Evolutionary conservation across 2,797 vertebrate genomes (phyloP).

Genomic region (Anguilla marmorata): DNA sequence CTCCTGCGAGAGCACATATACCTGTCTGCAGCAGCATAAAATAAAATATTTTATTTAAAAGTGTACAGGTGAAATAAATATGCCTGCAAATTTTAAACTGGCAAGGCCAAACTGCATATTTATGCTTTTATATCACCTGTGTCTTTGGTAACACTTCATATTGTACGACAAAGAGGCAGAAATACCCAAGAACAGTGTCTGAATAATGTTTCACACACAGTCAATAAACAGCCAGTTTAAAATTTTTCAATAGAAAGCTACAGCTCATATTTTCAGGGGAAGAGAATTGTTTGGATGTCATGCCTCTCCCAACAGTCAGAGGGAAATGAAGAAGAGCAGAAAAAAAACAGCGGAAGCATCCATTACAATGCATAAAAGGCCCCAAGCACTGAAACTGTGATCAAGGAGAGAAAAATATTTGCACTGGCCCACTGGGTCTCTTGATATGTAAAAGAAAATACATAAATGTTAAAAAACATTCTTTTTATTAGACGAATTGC

Average conservation of each 20-base stretch:
- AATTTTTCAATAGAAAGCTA: conserved; percentile 64
- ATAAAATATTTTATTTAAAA: too few relatives aligned
- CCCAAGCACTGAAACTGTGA: conserved; percentile 71
- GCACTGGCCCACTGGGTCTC: conserved; percentile 85
- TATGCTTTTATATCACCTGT: not conserved
- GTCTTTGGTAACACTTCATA: not conserved
- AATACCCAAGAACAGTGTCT: not conserved
- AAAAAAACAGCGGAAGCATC: conserved; percentile 69
- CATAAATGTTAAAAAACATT: conserved; percentile 83
- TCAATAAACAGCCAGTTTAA: conserved; percentile 69
- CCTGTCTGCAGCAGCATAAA: too few relatives aligned
- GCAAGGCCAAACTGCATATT: not conserved
- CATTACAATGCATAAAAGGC: conserved; percentile 75
- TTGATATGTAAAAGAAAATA: conserved; percentile 63
- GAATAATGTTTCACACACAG: conserved; percentile 61
- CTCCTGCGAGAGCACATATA: too few relatives aligned
- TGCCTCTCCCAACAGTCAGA: conserved; percentile 44
- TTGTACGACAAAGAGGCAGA: not conserved
- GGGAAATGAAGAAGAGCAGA: conserved; percentile 54
- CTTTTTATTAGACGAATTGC: conserved; percentile 98
- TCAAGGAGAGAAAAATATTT: conserved; percentile 72
- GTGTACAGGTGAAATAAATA: not conserved
- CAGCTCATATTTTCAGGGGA: conserved; percentile 53
- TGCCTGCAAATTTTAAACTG: not conserved
- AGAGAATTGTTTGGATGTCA: conserved; percentile 57